Evolutionary conservation across 2,797 vertebrate species (phyloP), one percentile per base, ranked within the genome.

Genomic region (Hoplostethus mediterraneus): DNA sequence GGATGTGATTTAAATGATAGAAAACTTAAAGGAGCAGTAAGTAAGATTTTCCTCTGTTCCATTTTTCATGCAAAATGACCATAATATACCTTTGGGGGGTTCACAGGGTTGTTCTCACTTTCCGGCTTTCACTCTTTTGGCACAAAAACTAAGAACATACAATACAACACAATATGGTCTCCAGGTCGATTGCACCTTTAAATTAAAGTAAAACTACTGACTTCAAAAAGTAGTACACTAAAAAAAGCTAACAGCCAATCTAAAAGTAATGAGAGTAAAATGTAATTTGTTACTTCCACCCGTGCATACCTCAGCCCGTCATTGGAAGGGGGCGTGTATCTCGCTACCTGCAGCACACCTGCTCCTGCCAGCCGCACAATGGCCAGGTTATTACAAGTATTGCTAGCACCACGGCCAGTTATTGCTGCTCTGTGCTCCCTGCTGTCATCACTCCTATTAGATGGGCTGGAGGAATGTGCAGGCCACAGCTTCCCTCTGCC

Each of bases 381-480:
- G 66, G 66, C 63, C 66, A 78, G 84, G 81, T 90, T 87, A 87
- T 90, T 84, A 80, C 68, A 56, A 3, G 66, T 10, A 47, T 45
- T 71, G 53, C 69, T 42, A 21, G 65, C 68, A 17, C 59, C 36
- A 63, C 58, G 66, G 75, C 31, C 59, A 69, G 49, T 70, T 56
- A 78, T 71, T 83, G 76, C 57, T 67, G 75, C 62, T 76, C 60
- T 53, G 72, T 70, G 76, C 73, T 69, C 71, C 69, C n/a, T 44
- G 80, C 90, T 92, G 82, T 93, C 92, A 91, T 89, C 90, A 58
- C 85, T 86, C 60, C 86, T 82, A 88, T 90, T 90, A 87, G 79
- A 85, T 65, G 48, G 63, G 67, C 64, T 45, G 55, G 60, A 84
- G 87, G 90, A 93, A 93, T 93, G 89, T 77, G 67, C 71, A 44